Percentiles rank a stretch among this genome's conserved stretches.
phyloP scores from a whole-genome alignment of 2,888 invertebrate genomes.

The Pterostichus madidus region DNA sequence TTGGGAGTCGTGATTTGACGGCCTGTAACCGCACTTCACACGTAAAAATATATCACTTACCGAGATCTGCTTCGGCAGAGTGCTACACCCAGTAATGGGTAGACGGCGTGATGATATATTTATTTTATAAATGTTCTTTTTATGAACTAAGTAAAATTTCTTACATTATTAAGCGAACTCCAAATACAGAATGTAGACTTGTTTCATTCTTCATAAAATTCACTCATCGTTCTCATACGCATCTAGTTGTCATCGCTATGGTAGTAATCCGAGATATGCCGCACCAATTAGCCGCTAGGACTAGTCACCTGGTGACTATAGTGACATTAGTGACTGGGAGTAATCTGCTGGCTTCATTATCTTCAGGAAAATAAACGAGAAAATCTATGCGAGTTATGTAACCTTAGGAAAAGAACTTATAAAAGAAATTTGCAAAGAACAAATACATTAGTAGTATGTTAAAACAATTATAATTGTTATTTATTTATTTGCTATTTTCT shows the following conservation, averaged over 20 bases:
- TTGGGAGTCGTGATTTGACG: no score
- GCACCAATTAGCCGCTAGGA: constrained; percentile 52
- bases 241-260: constrained; percentile 21
- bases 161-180: neutral
- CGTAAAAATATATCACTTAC: no score
- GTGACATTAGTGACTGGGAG: constrained; percentile 21
- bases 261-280: constrained; percentile 57
- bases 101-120: no score
- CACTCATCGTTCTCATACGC: constrained; percentile 5
- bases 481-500: no score
- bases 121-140: neutral
- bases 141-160: neutral
- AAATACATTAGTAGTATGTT: no score
- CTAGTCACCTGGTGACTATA: neutral
- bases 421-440: no score
- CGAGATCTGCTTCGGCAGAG: no score
- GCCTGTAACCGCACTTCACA: no score
- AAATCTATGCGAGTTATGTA: constrained; percentile 21
- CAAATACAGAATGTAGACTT: neutral
- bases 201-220: constrained; percentile 33
- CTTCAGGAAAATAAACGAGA: neutral
- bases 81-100: no score
- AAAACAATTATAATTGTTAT: no score
- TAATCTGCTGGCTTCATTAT: constrained; percentile 27
- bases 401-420: neutral